A percentile compares a stretch with the other conserved stretches of the same genome.
These are phyloP conservation scores for Netelia virgata DNA, from an alignment of 2,888 invertebrate genomes.

Conservation along the genomic window DNA sequence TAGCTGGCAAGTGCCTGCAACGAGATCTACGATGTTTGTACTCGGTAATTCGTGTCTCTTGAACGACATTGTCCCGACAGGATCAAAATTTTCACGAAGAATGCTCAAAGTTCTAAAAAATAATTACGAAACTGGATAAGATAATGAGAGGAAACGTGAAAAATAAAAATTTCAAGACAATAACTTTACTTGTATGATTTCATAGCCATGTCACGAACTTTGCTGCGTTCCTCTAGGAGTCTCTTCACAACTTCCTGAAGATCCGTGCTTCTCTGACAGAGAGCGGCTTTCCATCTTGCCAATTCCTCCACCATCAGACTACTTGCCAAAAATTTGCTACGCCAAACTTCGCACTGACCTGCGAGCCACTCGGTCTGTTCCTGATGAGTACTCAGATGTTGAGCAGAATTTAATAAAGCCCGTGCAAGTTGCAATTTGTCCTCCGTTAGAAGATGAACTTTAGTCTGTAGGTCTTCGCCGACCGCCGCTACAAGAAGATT, in stretches of 20 bases:
- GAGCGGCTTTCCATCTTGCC: constrained; percentile 91
- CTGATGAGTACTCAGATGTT: constrained; percentile 94
- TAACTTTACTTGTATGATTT: constrained; percentile 87
- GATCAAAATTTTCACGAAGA: constrained; percentile 86
- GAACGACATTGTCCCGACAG: constrained; percentile 85
- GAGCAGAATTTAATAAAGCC: constrained; percentile 93
- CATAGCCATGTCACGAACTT: constrained; percentile 88
- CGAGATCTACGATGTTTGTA: constrained; percentile 88
- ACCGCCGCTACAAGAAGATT: constrained; percentile 97
- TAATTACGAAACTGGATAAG: not conserved
- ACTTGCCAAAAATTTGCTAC: constrained; percentile 97
- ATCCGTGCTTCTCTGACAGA: constrained; percentile 90
- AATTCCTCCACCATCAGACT: constrained; percentile 97
- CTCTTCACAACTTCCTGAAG: constrained; percentile 90
- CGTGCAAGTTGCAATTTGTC: constrained; percentile 95
- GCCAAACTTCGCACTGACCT: constrained; percentile 98
- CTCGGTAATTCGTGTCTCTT: constrained; percentile 85
- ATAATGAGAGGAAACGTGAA: constrained; percentile 7
- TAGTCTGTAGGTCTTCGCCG: constrained; percentile 96
- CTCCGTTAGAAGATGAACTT: constrained; percentile 95
- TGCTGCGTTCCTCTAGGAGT: constrained; percentile 89
- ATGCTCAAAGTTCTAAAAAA: constrained; percentile 84
- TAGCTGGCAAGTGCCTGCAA: constrained; percentile 88
- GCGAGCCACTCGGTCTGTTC: constrained; percentile 97
- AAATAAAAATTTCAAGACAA: constrained; percentile 9